Percentiles rank a stretch among this genome's conserved stretches.
Evolutionary conservation across 2,797 vertebrate species (phyloP).

Genomic region (Megalops cyprinoides): DNA sequence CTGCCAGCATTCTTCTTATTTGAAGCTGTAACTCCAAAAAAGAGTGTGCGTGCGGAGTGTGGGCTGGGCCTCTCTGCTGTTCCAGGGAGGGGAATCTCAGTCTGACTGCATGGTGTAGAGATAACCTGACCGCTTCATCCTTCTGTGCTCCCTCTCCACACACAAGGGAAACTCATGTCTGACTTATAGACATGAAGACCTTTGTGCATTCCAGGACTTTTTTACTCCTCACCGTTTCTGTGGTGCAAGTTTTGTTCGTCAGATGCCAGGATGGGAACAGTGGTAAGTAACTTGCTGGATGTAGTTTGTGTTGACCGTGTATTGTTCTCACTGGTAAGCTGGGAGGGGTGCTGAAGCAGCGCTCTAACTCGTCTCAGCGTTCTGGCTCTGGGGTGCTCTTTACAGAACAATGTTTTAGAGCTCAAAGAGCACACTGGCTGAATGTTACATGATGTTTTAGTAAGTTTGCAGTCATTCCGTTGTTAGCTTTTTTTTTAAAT

Average conservation of each 20-base stretch:
- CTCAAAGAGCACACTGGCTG: too few species aligned
- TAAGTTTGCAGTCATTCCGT: too few species aligned
- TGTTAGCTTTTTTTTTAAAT: too few species aligned
- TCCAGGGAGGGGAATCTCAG: conserved; percentile 73
- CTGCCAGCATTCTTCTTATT: conserved; percentile 97
- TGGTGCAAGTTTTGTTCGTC: conserved; percentile 70
- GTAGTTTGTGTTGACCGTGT: conserved; percentile 34
- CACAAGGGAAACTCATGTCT: conserved; percentile 73
- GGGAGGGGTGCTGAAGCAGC: background rate
- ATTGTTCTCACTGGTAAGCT: background rate
- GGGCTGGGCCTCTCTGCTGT: conserved; percentile 85
- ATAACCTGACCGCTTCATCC: conserved; percentile 64
- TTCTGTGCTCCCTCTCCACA: conserved; percentile 58
- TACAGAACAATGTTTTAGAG: background rate
- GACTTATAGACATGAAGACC: conserved; percentile 75
- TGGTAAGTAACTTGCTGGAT: conserved; percentile 69
- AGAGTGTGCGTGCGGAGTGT: conserved; percentile 79
- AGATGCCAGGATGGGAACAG: conserved; percentile 69
- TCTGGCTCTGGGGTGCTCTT: background rate
- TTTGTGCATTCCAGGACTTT: conserved; percentile 75
- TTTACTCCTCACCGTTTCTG: conserved; percentile 70
- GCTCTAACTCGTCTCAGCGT: background rate
- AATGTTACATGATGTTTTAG: background rate
- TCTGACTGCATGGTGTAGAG: conserved; percentile 76
- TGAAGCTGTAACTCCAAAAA: conserved; percentile 90